These are phyloP conservation scores for Hirtodrosophila duncani DNA, from an alignment of 2,888 invertebrate genomes.

Conservation along the genomic window DNA sequence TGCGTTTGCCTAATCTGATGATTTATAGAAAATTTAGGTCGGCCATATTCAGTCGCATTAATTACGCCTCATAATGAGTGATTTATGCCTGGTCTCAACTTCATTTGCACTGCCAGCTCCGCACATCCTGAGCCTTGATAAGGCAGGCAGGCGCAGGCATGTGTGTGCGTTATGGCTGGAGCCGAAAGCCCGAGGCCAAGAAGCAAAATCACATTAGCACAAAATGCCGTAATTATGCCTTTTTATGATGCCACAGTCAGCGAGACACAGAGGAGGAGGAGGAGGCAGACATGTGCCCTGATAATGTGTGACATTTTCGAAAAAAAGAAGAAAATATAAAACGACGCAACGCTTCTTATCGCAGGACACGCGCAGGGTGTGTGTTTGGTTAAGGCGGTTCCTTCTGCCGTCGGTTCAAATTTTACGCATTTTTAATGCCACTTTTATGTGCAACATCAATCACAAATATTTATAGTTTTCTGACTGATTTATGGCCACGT, in stretches of 20 bases:
- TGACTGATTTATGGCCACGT: slow-evolving; percentile 29
- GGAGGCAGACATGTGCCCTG: slow-evolving; percentile 20
- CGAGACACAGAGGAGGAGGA: slow-evolving; percentile 7
- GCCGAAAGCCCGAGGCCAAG: slow-evolving; percentile 62
- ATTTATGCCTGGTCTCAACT: slow-evolving; percentile 75
- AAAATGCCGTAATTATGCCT: slow-evolving; percentile 74
- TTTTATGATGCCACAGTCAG: slow-evolving; percentile 58
- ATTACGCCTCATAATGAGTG: slow-evolving; percentile 79
- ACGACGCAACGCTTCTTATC: too few relatives aligned
- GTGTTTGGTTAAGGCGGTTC: slow-evolving; percentile 29
- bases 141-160: too few relatives aligned
- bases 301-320: slow-evolving; percentile 2
- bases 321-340: too few relatives aligned
- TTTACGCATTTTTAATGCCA: slow-evolving; percentile 59
- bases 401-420: too few relatives aligned
- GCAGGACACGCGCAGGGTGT: neutral
- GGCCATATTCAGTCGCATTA: slow-evolving; percentile 79
- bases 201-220: slow-evolving; percentile 75
- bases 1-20: slow-evolving; percentile 77
- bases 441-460: slow-evolving; percentile 55
- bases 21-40: slow-evolving; percentile 79
- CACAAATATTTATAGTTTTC: slow-evolving; percentile 50
- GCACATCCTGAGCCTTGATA: slow-evolving; percentile 54
- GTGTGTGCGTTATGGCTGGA: slow-evolving; percentile 47
- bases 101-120: slow-evolving; percentile 12